Evolutionary conservation across 2,888 invertebrate species (phyloP), one percentile per base, ranked within the genome.

Genomic region (Lepidonotus clava): DNA sequence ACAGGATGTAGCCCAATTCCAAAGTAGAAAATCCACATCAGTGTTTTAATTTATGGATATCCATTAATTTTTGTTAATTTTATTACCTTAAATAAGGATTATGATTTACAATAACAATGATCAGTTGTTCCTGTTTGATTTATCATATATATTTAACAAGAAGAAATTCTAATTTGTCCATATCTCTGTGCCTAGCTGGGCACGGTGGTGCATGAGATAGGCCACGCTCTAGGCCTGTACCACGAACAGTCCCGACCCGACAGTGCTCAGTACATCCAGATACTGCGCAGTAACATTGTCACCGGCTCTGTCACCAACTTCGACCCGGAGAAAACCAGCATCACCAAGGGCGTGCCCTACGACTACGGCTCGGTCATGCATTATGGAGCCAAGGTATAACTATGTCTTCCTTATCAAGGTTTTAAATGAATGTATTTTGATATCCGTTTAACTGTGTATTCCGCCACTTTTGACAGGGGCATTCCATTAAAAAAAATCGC

Each of bases 341-440:
- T 51, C 24, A 41, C 36, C n/a, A 71, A 40, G 21, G 87, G 67
- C 1, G 71, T 86, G 28, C 86, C 85, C 28, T 88, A 88, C 28
- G 87, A 88, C 85, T 76, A 85, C 56, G 84, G 86, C 21, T 88
- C 88, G 0, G 87, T 88, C n/a, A 88, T 88, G 88, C 88, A 88
- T 40, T 88, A 88, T 61, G 61, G 86, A n/a, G 53, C 86, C 0
- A 84, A 28, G 86, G 88, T 88, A 71, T 34, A 76, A 71, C 6
- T 11, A 51, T 14, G 21, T 51, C 51, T 51, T 21, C 51, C 11
- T 51, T 51, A 14, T 51, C 51, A 14, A 14, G 51, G 14, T 51
- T 51, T 11, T 51, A 14, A 14, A 21, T 21, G 21, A 14, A 21
- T 51, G 11, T n/a, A n/a, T n/a, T n/a, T n/a, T n/a, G n/a, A n/a